Evolutionary conservation across 2,797 vertebrate genomes (phyloP).

Genomic region (Hyperoplus lanceolatus): DNA sequence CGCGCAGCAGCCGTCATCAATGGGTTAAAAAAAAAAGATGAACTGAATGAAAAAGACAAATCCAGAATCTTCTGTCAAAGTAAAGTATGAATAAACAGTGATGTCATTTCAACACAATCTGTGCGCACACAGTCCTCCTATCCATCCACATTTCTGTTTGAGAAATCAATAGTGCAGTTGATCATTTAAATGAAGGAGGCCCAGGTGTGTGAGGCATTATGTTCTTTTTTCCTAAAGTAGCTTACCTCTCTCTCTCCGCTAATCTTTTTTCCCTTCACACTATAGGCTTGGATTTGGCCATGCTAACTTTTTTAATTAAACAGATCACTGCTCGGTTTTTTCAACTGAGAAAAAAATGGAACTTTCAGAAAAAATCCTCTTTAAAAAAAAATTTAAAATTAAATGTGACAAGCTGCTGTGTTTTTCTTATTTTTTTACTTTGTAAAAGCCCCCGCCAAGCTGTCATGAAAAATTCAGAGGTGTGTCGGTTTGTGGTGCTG

Average conservation of each 20-base stretch:
- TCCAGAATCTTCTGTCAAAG: not conserved
- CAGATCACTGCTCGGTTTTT: conserved; percentile 83
- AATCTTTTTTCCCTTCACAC: conserved; percentile 86
- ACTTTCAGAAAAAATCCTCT: conserved; percentile 77
- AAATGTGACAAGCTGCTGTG: conserved; percentile 16
- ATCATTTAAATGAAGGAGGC: conserved; percentile 49
- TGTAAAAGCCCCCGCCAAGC: conserved; percentile 48
- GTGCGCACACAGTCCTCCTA: not conserved
- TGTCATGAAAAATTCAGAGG: conserved; percentile 65
- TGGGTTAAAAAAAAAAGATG: too few relatives aligned
- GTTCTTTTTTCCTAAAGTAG: conserved; percentile 61
- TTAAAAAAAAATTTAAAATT: conserved; percentile 13
- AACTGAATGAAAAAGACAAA: not conserved
- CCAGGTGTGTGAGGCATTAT: conserved; percentile 63
- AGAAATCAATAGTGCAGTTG: conserved; percentile 28
- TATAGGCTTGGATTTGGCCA: conserved; percentile 74
- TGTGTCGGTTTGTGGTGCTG: conserved; percentile 43
- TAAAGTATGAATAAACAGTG: not conserved
- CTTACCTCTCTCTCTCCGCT: conserved; percentile 76
- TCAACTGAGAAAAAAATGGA: conserved; percentile 76
- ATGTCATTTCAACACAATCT: not conserved
- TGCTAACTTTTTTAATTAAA: conserved; percentile 88
- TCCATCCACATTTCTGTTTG: conserved; percentile 1
- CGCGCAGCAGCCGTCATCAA: too few relatives aligned
- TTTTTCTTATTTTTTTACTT: conserved; percentile 24